phyloP scores from a whole-genome alignment of 2,888 invertebrate species.

The Coremacera marginata region DNA sequence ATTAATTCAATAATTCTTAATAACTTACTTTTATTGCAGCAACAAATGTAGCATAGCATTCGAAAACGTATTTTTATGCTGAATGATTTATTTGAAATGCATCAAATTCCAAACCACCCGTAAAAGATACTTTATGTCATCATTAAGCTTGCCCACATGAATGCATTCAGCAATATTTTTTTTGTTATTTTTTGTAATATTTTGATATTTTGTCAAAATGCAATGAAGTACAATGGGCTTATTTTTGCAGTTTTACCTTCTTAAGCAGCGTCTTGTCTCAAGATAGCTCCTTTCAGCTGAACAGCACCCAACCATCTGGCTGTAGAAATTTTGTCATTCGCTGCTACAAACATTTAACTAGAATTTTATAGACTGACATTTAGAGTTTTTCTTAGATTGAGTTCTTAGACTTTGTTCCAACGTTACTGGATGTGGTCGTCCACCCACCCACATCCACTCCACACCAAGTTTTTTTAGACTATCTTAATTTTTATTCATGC shows the following conservation, averaged over 20 bases:
- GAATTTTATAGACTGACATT: too few relatives aligned
- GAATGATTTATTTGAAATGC: neutral
- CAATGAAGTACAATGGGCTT: conserved; percentile 19
- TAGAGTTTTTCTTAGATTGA: too few relatives aligned
- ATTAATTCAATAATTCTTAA: too few relatives aligned
- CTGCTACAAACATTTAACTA: too few relatives aligned
- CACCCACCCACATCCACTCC: neutral
- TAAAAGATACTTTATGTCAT: conserved; percentile 5
- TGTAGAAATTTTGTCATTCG: neutral
- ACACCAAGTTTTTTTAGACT: neutral
- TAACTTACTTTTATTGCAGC: too few relatives aligned
- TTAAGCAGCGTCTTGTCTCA: conserved; percentile 20
- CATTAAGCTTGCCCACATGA: conserved; percentile 22
- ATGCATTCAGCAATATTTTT: neutral
- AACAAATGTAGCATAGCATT: too few relatives aligned
- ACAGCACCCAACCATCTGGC: neutral
- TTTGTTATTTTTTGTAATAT: neutral
- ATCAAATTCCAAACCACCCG: neutral
- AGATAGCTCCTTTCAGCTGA: neutral
- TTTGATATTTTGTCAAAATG: neutral
- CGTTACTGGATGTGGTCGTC: too few relatives aligned
- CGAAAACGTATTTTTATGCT: neutral
- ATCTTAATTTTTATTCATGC: neutral
- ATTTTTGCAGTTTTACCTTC: neutral
- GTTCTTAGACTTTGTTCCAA: too few relatives aligned